Evolutionary conservation across 2,113 vertebrate species (phyloP).

Genomic region (Plecturocebus donacophilus): DNA sequence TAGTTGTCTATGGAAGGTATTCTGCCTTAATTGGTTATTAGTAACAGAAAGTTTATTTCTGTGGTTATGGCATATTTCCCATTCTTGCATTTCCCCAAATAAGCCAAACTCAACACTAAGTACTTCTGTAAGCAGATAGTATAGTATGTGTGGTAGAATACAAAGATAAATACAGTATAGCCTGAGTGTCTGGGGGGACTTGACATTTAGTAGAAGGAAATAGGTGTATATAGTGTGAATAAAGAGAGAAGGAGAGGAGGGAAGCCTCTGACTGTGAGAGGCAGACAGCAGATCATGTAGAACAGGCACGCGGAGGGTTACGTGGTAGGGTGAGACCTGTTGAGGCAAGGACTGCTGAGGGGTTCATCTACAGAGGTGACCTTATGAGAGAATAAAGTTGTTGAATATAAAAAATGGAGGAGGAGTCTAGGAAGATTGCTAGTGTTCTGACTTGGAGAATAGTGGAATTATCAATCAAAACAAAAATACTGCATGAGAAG

Average conservation of each 20-base stretch:
- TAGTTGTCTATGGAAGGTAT: neutral
- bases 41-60: neutral
- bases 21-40: neutral
- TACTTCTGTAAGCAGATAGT: neutral
- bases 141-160: neutral
- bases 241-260: neutral
- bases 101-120: neutral
- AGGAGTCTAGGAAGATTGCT: neutral
- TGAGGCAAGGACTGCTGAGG: neutral
- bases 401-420: neutral
- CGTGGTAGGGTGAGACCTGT: neutral
- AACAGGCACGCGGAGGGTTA: neutral
- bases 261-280: neutral
- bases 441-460: neutral
- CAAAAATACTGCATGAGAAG: neutral
- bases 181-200: neutral
- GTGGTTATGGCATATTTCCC: neutral
- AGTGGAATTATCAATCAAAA: neutral
- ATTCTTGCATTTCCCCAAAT: constrained; percentile 3
- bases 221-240: neutral
- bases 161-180: neutral
- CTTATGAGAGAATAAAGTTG: neutral
- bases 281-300: neutral
- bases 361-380: neutral
- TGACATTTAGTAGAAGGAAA: neutral